phyloP scores from a whole-genome alignment of 2,113 vertebrate species.

The Holacanthus passer region DNA sequence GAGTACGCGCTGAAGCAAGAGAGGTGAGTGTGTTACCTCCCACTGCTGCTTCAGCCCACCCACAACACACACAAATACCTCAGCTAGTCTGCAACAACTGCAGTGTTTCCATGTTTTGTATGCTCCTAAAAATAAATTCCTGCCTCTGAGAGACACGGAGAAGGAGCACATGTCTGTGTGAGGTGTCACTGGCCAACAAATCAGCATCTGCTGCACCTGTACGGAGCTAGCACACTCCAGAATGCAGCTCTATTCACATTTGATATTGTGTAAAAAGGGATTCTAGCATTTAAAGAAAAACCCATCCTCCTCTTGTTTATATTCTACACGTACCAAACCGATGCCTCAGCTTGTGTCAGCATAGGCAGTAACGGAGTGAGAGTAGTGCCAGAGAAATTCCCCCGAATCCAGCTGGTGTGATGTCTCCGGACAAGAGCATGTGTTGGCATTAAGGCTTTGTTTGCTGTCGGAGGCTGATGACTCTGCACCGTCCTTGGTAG shows the following conservation, averaged over 20 bases:
- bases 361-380: slow-evolving; percentile 33
- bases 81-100: slow-evolving; percentile 22
- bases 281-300: slow-evolving; percentile 7
- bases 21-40: slow-evolving; percentile 71
- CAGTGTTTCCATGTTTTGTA: slow-evolving; percentile 28
- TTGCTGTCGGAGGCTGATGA: slow-evolving; percentile 42
- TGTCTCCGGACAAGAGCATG: slow-evolving; percentile 39
- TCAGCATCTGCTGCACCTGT: slow-evolving; percentile 21
- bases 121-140: slow-evolving; percentile 32
- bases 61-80: slow-evolving; percentile 41
- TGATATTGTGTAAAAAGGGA: background rate
- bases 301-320: slow-evolving; percentile 4
- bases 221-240: background rate
- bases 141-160: slow-evolving; percentile 27
- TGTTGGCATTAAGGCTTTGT: slow-evolving; percentile 51
- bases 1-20: slow-evolving; percentile 86
- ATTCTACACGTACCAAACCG: slow-evolving; percentile 4
- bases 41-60: slow-evolving; percentile 46
- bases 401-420: slow-evolving; percentile 52
- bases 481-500: slow-evolving; percentile 18
- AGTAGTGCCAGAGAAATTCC: slow-evolving; percentile 51
- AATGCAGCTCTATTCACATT: background rate
- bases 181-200: slow-evolving; percentile 25
- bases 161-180: background rate
- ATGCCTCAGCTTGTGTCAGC: slow-evolving; percentile 56